Percentiles rank a stretch among this genome's conserved stretches.
Evolutionary conservation across 2,888 invertebrate genomes (phyloP).

Genomic region (Brachyptera putata): DNA sequence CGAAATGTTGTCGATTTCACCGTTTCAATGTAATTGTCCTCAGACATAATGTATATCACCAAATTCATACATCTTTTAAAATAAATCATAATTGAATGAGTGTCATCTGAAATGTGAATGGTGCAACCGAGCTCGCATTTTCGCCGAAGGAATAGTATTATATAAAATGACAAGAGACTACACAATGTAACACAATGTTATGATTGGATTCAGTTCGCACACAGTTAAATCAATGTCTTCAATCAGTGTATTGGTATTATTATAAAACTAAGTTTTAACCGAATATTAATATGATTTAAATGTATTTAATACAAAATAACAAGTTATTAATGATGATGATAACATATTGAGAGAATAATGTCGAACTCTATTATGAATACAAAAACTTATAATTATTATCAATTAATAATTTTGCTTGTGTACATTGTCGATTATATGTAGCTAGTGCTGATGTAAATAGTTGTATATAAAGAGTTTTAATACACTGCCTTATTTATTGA

Average conservation of each 20-base stretch:
- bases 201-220: too few relatives aligned
- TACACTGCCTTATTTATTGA: conserved; percentile 35
- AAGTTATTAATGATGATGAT: not conserved
- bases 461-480: conserved; percentile 34
- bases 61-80: too few relatives aligned
- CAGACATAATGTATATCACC: too few relatives aligned
- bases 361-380: not conserved
- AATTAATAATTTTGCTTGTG: conserved; percentile 21
- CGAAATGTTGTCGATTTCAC: too few relatives aligned
- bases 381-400: conserved; percentile 5
- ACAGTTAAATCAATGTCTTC: too few relatives aligned
- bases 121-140: too few relatives aligned
- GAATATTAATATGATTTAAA: not conserved
- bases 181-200: too few relatives aligned
- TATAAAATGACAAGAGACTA: too few relatives aligned
- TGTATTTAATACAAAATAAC: not conserved
- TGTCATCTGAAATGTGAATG: too few relatives aligned
- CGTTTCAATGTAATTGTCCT: too few relatives aligned
- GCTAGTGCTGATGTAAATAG: conserved; percentile 31
- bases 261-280: not conserved
- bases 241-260: not conserved
- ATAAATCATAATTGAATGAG: too few relatives aligned
- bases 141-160: too few relatives aligned
- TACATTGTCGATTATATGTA: conserved; percentile 23
- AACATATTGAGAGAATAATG: not conserved